phyloP scores from a whole-genome alignment of 2,113 vertebrate species.

The Scomber japonicus region DNA sequence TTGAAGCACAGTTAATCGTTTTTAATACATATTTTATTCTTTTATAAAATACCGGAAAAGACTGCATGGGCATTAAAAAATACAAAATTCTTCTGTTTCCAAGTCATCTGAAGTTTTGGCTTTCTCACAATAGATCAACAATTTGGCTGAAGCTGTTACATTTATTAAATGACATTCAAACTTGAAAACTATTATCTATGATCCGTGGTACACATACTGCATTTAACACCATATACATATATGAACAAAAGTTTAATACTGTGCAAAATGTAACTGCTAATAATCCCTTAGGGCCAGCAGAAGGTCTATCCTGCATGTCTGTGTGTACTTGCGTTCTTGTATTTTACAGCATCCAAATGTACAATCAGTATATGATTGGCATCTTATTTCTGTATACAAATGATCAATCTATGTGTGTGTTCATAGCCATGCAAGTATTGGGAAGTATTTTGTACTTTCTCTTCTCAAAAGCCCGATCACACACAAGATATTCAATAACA shows the following conservation, averaged over 20 bases:
- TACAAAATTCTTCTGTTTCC: slow-evolving; percentile 38
- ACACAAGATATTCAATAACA: slow-evolving; percentile 65
- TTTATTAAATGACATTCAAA: slow-evolving; percentile 42
- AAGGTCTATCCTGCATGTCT: slow-evolving; percentile 65
- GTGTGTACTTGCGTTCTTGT: slow-evolving; percentile 32
- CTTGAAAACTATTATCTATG: neutral
- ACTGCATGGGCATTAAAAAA: slow-evolving; percentile 25
- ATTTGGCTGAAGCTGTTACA: slow-evolving; percentile 21
- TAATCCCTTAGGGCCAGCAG: slow-evolving; percentile 62
- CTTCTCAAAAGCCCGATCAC: slow-evolving; percentile 51
- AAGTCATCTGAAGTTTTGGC: slow-evolving; percentile 29
- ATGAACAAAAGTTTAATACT: slow-evolving; percentile 69
- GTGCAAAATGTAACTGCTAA: slow-evolving; percentile 81
- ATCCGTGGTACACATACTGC: slow-evolving; percentile 47
- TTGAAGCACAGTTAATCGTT: slow-evolving; percentile 22
- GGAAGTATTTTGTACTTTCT: slow-evolving; percentile 42
- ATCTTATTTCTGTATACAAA: slow-evolving; percentile 49
- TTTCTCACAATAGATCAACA: slow-evolving; percentile 19
- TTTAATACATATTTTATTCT: slow-evolving; percentile 32
- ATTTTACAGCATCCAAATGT: slow-evolving; percentile 62
- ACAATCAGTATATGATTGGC: slow-evolving; percentile 51
- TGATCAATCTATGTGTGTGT: slow-evolving; percentile 23
- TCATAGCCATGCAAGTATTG: slow-evolving; percentile 51
- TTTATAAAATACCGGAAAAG: slow-evolving; percentile 26
- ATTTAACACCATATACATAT: slow-evolving; percentile 79